Conservation (phyloP, 2,113 vertebrate species). For the Galeopterus variegatus region DNA sequence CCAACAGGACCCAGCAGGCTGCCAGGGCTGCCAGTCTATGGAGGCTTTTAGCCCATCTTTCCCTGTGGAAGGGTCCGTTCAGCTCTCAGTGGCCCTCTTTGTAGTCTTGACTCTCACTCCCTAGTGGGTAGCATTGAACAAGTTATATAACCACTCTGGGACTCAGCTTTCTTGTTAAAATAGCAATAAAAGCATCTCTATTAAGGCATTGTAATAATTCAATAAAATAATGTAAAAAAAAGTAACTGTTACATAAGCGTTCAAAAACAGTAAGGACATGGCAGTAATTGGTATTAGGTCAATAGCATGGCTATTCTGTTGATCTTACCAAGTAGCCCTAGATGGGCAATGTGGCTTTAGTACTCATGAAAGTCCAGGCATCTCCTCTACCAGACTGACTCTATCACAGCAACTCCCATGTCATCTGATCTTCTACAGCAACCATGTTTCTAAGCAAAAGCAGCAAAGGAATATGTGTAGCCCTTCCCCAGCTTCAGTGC, state of each 20-base stretch:
- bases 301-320: neutral
- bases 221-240: slow-evolving; percentile 22
- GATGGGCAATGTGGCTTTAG: neutral
- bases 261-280: neutral
- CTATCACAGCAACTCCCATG: neutral
- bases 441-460: neutral
- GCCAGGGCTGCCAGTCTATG: neutral
- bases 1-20: neutral
- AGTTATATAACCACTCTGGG: neutral
- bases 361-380: neutral
- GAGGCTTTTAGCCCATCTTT: neutral
- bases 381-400: neutral
- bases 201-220: neutral
- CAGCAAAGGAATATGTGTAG: neutral
- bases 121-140: neutral
- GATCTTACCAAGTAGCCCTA: neutral
- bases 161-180: neutral
- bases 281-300: neutral
- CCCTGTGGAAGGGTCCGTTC: neutral
- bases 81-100: neutral
- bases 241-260: neutral
- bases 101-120: neutral
- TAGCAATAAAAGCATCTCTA: neutral
- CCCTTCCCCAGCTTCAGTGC: neutral
- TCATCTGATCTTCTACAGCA: neutral